Conservation (phyloP, 2,797 vertebrate genomes). For the Danio choprae region DNA sequence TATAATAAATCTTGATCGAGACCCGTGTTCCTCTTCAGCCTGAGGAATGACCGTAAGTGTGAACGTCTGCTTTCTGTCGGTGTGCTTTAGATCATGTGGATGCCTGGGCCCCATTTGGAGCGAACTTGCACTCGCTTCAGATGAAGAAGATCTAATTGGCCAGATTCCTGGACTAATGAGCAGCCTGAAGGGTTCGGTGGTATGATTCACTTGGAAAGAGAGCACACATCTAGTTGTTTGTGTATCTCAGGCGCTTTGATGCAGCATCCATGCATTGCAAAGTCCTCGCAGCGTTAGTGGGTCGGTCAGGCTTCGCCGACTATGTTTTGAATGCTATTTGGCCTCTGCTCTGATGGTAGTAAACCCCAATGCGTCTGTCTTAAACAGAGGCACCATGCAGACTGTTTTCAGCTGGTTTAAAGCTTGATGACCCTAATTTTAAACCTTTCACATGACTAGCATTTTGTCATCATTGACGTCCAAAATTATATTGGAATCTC, state of each 20-base stretch:
- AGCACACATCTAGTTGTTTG: constrained; percentile 11
- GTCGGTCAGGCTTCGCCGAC: constrained; percentile 12
- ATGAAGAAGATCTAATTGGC: constrained; percentile 49
- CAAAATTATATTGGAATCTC: no score
- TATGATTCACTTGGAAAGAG: constrained; percentile 32
- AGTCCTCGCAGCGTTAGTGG: constrained; percentile 12
- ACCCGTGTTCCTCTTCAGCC: not conserved
- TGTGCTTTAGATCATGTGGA: constrained; percentile 18
- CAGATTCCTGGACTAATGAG: constrained; percentile 47
- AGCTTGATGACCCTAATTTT: not conserved
- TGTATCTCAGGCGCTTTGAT: constrained; percentile 23
- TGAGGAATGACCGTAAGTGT: constrained; percentile 9
- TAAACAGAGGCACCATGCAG: not conserved
- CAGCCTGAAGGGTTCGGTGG: constrained; percentile 26
- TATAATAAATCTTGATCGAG: constrained; percentile 25
- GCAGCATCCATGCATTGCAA: constrained; percentile 1
- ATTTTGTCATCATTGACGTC: not conserved
- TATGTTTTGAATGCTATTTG: constrained; percentile 22
- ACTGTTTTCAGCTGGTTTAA: not conserved
- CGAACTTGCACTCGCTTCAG: constrained; percentile 1
- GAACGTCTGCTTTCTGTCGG: constrained; percentile 8
- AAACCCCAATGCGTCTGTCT: not conserved
- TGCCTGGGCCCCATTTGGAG: not conserved
- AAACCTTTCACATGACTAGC: not conserved
- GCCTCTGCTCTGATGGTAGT: constrained; percentile 17